Conservation (phyloP, 2,113 vertebrate genomes). For the Todiramphus saurophagus region DNA sequence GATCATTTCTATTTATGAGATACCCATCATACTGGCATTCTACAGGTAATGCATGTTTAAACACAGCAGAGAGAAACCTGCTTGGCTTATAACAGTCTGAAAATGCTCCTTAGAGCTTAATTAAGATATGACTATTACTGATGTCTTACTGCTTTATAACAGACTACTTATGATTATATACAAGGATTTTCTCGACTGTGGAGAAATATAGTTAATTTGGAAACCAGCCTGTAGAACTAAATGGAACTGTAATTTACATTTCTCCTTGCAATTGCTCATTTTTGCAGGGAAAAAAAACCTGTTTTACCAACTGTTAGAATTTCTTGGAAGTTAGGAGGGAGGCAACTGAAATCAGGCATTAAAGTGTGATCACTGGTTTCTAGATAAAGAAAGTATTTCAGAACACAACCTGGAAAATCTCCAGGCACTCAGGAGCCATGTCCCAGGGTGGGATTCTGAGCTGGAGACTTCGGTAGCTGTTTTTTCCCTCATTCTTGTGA, state of each 20-base stretch:
- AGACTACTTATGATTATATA: background rate
- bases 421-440: background rate
- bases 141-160: background rate
- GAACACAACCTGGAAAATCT: background rate
- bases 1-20: background rate
- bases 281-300: background rate
- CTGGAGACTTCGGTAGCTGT: background rate
- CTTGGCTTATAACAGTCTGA: background rate
- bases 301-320: background rate
- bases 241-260: background rate
- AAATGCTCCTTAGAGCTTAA: background rate
- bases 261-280: background rate
- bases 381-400: background rate
- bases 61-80: background rate
- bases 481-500: constrained; percentile 27
- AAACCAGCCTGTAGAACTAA: background rate
- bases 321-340: background rate
- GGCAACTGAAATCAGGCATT: background rate
- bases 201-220: background rate
- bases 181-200: background rate
- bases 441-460: background rate
- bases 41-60: background rate
- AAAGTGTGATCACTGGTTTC: background rate
- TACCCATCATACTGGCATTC: background rate
- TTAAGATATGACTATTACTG: background rate